Base-by-base conservation (phyloP, 1,140 invertebrate species). In the Calliphora vicina region DNA sequence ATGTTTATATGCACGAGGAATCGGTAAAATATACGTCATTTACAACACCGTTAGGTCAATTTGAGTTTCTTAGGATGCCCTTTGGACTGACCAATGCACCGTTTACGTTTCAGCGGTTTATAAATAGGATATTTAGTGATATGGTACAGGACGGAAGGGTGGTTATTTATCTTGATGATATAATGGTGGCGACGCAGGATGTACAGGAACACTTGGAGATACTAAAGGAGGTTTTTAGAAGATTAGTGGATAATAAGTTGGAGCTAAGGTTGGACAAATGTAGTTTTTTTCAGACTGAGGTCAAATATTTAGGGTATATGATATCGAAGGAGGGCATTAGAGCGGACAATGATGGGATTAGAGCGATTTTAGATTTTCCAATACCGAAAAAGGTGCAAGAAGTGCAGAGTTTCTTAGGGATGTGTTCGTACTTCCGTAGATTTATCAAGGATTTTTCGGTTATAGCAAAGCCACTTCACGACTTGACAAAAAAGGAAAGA, bases 11-110 rank as follows among this genome's bases (percentile, higher is more conserved):
- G 35, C 8, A 84, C 0, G 35, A 83, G 35, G 83, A 85, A 0
- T 85, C 84, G 2, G 35, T 86, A n/a, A 82, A 82, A 67, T 85
- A 83, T 43, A 87, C 85, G 3, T 81, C 84, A 10, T 87, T 87
- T 71, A 73, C 85, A 25, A 85, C 84, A n/a, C 86, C 86, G 3
- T 15, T 84, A 0, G 84, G 85, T 3, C 85, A 86, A 71, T 85
- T 81, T 81, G 86, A 87, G 76, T 86, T 83, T 78, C 57, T 84
- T 13, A 81, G 82, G 84, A 76, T 91, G 91, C 45, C 89, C 86
- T 88, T 87, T 84, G 84, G 84, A 2, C 81, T 86, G 29, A 84
- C 20, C 42, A 81, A 84, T 82, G 85, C 81, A 43, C 86, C 85
- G 10, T 17, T 80, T 13, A 80, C 76, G 17, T 90, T 90, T 84